Conservation (phyloP, 2,888 invertebrate genomes). For the Sclerodermus sp. region DNA sequence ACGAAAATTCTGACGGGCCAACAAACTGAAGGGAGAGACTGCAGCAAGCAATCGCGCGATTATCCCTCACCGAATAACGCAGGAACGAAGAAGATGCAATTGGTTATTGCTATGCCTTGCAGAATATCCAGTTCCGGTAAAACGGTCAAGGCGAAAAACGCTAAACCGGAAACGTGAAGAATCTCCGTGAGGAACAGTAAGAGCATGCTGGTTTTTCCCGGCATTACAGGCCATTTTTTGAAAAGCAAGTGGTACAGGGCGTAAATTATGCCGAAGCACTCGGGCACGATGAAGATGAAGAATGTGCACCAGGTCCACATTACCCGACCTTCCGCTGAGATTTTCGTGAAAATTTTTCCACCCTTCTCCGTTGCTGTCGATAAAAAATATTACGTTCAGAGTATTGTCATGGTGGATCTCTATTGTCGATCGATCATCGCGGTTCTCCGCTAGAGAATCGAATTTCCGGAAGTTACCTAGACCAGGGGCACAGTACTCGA, state of each 20-base stretch:
- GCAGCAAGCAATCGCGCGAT: not conserved
- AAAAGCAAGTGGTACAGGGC: constrained; percentile 73
- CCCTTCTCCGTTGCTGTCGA: constrained; percentile 3
- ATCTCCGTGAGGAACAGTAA: constrained; percentile 74
- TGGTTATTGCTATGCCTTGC: constrained; percentile 81
- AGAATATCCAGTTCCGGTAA: constrained; percentile 80
- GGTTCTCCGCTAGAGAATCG: too few species aligned
- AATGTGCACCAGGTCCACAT: constrained; percentile 82
- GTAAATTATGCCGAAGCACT: constrained; percentile 72
- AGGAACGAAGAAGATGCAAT: constrained; percentile 81
- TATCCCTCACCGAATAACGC: constrained; percentile 68
- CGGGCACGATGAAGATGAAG: constrained; percentile 76
- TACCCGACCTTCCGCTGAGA: constrained; percentile 68
- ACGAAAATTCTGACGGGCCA: not conserved
- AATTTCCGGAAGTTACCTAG: too few species aligned
- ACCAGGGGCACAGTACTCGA: constrained; percentile 65
- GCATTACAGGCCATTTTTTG: constrained; percentile 65
- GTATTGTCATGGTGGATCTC: too few species aligned
- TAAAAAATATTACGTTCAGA: not conserved
- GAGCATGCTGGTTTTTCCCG: constrained; percentile 62
- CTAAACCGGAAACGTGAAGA: constrained; percentile 76
- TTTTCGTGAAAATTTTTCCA: constrained; percentile 63
- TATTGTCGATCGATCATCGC: constrained; percentile 11
- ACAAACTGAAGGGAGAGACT: too few species aligned
- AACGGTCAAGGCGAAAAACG: constrained; percentile 73